Conservation (phyloP, 2,888 invertebrate species). For the Flabesymbios commensalis region DNA sequence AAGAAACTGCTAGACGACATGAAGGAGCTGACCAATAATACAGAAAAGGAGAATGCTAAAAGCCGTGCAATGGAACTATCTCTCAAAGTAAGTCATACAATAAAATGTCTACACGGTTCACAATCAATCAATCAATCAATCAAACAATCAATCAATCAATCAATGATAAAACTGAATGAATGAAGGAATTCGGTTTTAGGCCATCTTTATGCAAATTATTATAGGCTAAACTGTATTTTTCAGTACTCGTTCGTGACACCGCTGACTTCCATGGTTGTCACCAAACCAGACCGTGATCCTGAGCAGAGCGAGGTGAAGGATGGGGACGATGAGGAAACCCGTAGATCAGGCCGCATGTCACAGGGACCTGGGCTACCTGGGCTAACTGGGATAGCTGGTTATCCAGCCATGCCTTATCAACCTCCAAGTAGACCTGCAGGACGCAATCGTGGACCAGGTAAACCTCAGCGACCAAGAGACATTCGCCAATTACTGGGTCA, state of each 20-base stretch:
- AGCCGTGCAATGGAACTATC: constrained; percentile 38
- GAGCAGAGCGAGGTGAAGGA: no score
- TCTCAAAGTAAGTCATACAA: constrained; percentile 42
- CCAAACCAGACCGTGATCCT: constrained; percentile 21
- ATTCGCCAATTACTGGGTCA: no score
- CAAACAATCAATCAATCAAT: background rate
- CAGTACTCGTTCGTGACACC: constrained; percentile 74
- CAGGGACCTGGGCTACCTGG: no score
- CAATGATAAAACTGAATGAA: background rate
- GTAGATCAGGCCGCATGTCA: no score
- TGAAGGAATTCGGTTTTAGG: background rate
- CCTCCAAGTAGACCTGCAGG: no score
- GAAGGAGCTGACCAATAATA: constrained; percentile 31
- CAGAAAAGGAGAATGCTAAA: constrained; percentile 35
- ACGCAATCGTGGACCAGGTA: no score
- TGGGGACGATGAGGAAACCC: no score
- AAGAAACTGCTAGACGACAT: constrained; percentile 41
- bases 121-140: no score
- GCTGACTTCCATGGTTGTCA: constrained; percentile 29
- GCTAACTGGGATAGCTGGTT: no score
- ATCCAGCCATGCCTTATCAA: no score
- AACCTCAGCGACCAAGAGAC: no score
- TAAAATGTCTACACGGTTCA: no score
- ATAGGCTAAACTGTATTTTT: constrained; percentile 12
- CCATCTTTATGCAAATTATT: background rate